These are phyloP conservation scores for Pteruthius melanotis DNA, from an alignment of 2,113 vertebrate genomes.

Conservation along the genomic window DNA sequence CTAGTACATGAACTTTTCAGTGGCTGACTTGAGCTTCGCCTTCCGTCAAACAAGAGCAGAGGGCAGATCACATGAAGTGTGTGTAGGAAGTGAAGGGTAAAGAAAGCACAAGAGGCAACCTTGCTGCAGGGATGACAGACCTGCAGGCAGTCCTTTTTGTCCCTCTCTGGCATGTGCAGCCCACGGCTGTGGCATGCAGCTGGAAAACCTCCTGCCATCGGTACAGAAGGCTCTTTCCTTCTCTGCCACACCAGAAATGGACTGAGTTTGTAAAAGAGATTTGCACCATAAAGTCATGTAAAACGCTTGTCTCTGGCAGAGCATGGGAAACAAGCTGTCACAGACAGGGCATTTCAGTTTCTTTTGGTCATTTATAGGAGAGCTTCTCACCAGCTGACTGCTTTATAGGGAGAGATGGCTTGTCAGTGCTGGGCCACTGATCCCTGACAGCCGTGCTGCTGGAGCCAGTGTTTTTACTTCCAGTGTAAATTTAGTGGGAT, in stretches of 20 bases:
- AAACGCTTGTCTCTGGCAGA: background rate
- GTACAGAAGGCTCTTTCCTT: fast-evolving
- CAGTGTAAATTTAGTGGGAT: background rate
- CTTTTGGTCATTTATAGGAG: background rate
- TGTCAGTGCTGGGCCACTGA: background rate
- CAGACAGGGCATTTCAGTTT: background rate
- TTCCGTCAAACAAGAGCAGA: background rate
- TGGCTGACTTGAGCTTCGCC: background rate
- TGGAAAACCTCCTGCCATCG: background rate
- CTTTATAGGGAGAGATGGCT: background rate
- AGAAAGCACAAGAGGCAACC: background rate
- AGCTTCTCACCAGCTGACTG: background rate
- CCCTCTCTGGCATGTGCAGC: background rate
- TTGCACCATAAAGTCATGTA: background rate
- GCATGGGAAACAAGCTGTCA: background rate
- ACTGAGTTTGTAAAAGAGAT: background rate
- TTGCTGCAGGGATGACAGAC: background rate
- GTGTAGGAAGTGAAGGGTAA: background rate
- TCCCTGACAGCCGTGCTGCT: background rate
- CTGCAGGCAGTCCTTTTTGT: background rate
- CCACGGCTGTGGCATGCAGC: background rate
- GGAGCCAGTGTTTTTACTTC: background rate
- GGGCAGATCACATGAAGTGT: background rate
- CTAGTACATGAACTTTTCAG: background rate
- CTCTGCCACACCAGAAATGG: background rate